Evolutionary conservation across 2,888 invertebrate genomes (phyloP).

Genomic region (Bursaphelenchus okinawaensis): DNA sequence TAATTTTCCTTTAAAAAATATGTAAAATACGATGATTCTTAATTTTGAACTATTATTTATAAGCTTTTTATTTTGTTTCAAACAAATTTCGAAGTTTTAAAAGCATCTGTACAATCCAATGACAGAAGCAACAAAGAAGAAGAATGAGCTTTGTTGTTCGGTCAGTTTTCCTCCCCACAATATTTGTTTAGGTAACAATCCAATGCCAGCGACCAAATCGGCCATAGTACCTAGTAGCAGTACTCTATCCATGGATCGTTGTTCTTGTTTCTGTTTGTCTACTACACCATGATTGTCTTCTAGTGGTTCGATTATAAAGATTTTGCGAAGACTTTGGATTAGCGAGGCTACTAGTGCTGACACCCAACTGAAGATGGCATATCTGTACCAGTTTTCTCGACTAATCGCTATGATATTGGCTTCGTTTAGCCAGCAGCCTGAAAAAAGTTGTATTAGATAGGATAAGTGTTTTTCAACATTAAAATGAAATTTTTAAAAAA

Average conservation of each 20-base stretch:
- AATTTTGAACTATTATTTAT: too few species aligned
- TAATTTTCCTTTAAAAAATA: too few species aligned
- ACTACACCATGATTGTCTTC: not conserved
- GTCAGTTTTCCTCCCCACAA: conserved; percentile 11
- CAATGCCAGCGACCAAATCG: conserved; percentile 5
- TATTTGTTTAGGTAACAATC: not conserved
- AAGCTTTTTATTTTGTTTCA: too few species aligned
- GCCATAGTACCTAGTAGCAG: not conserved
- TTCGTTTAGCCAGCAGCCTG: conserved; percentile 6
- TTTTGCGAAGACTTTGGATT: conserved; percentile 5
- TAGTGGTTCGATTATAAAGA: conserved; percentile 2
- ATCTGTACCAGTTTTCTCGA: not conserved
- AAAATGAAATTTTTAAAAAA: too few species aligned
- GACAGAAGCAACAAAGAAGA: conserved; percentile 6
- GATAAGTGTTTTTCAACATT: too few species aligned
- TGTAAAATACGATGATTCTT: too few species aligned
- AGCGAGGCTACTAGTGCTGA: conserved; percentile 2
- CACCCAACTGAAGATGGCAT: conserved; percentile 7
- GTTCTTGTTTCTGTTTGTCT: not conserved
- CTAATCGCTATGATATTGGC: not conserved
- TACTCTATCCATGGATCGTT: conserved; percentile 7
- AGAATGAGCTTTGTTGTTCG: not conserved
- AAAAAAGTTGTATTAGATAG: not conserved
- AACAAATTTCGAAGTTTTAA: not conserved
- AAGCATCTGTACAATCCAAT: conserved; percentile 10